These are phyloP conservation scores for Hydriomena furcata DNA, from an alignment of 2,888 invertebrate species.

Conservation along the genomic window DNA sequence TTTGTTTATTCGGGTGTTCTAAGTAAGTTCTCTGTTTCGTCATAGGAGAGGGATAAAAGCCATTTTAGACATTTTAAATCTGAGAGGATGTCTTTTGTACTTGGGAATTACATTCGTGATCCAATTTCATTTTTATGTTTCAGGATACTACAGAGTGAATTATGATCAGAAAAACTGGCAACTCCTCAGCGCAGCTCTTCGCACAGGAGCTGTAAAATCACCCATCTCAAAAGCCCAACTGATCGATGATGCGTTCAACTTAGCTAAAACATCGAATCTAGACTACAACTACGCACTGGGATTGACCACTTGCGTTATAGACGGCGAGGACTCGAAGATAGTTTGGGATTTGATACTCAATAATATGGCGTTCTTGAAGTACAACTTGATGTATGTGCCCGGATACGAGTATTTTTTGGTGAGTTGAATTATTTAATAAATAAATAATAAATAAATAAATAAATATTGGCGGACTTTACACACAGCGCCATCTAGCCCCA, in stretches of 20 bases:
- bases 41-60: no score
- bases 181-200: constrained; percentile 72
- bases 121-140: no score
- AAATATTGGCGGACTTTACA: no score
- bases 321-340: constrained; percentile 84
- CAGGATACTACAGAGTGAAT: constrained; percentile 86
- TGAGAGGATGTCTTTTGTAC: no score
- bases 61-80: no score
- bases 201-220: constrained; percentile 78
- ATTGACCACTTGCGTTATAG: constrained; percentile 84
- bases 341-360: constrained; percentile 86
- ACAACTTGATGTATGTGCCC: constrained; percentile 74
- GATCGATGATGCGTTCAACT: constrained; percentile 88
- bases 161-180: constrained; percentile 85
- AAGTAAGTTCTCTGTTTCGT: no score
- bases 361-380: constrained; percentile 78
- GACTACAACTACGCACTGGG: constrained; percentile 85
- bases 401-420: constrained; percentile 72
- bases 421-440: no score
- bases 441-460: no score
- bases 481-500: no score
- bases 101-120: no score
- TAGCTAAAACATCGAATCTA: constrained; percentile 83
- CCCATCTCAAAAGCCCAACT: constrained; percentile 87
- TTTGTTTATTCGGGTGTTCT: no score